Conservation (phyloP, 2,797 vertebrate species). For the Enteromius radiatus region DNA sequence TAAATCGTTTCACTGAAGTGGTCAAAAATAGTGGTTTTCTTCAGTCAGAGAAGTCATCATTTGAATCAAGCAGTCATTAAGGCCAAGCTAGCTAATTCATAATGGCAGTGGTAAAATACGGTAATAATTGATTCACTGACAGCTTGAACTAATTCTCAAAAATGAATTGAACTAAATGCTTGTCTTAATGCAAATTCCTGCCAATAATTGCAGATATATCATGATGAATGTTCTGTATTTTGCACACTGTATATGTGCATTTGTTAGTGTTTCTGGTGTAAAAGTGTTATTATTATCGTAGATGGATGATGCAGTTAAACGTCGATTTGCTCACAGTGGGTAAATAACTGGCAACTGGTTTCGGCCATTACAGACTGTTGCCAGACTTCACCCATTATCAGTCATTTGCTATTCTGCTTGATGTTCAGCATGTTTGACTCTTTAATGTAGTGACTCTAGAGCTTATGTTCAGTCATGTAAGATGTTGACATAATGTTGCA, state of each 20-base stretch:
- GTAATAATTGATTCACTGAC: neutral
- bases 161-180: neutral
- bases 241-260: neutral
- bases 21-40: neutral
- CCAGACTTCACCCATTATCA: conserved; percentile 18
- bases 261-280: neutral
- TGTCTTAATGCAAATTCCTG: neutral
- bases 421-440: conserved; percentile 1
- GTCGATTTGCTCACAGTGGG: neutral
- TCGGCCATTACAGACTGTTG: neutral
- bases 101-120: neutral
- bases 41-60: neutral
- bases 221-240: neutral
- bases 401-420: conserved; percentile 7
- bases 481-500: conserved; percentile 9
- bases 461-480: conserved; percentile 11
- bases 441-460: neutral
- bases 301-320: neutral
- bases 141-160: neutral
- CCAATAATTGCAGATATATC: neutral
- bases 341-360: neutral
- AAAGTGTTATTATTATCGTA: neutral
- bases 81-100: neutral
- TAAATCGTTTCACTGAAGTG: neutral
- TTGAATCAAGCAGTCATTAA: neutral